Percentiles rank a stretch among this genome's conserved stretches.
Conservation (phyloP, 92 coral and sea anemone species). For the Porites lobata region DNA sequence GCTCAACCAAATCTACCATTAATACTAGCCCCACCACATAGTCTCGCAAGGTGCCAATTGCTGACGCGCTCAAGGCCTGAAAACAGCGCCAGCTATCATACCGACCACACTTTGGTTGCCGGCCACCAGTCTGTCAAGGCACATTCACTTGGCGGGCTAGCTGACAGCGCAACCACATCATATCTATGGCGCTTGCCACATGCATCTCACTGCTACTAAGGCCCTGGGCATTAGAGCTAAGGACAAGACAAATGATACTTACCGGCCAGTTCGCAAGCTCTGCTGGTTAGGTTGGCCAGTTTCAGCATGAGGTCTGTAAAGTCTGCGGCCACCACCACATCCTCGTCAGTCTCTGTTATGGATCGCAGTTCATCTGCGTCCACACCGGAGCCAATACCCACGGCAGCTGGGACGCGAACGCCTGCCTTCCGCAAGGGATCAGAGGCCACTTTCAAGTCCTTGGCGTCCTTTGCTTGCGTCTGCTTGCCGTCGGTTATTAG, state of each 20-base stretch:
- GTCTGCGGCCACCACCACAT: background rate
- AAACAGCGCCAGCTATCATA: too few relatives aligned
- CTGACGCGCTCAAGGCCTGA: too few relatives aligned
- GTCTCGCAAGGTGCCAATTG: too few relatives aligned
- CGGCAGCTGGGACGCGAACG: conserved; percentile 30
- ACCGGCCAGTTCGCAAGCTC: conserved; percentile 7
- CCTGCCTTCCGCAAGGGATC: conserved; percentile 28
- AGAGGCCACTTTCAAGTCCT: conserved; percentile 2
- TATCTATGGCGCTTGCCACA: too few relatives aligned
- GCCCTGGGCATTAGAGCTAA: too few relatives aligned
- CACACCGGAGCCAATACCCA: conserved; percentile 52
- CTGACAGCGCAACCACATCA: too few relatives aligned
- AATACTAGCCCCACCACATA: too few relatives aligned
- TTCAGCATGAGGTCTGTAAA: background rate
- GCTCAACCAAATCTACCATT: too few relatives aligned
- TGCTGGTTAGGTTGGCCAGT: conserved; percentile 4
- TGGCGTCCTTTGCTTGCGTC: conserved; percentile 1
- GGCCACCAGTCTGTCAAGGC: too few relatives aligned
- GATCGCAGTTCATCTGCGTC: conserved; percentile 37
- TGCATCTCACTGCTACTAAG: too few relatives aligned
- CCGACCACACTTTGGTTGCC: too few relatives aligned
- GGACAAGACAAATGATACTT: background rate
- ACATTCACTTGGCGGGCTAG: too few relatives aligned
- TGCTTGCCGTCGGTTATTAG: conserved; percentile 53
- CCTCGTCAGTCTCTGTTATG: conserved; percentile 28